These are phyloP conservation scores for Apistogramma diplotaenia DNA, from an alignment of 2,113 vertebrate genomes.

Conservation along the genomic window DNA sequence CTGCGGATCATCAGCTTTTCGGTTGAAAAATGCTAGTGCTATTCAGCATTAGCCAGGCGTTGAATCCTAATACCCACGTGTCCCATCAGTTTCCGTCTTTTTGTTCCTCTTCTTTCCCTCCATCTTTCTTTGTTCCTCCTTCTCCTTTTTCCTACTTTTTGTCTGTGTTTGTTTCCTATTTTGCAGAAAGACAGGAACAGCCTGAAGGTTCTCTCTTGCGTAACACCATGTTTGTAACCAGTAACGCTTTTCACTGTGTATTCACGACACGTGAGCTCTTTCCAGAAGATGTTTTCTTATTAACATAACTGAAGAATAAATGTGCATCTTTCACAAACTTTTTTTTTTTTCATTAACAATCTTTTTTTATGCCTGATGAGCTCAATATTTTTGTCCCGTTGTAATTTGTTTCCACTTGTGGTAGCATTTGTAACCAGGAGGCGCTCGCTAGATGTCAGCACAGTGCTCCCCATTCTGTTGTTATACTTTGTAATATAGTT, in stretches of 20 bases:
- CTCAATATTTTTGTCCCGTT: neutral
- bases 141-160: neutral
- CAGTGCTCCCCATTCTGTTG: neutral
- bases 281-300: neutral
- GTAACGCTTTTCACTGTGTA: neutral
- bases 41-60: neutral
- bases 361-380: neutral
- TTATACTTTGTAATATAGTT: neutral
- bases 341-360: neutral
- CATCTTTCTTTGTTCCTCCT: neutral
- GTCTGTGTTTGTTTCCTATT: conserved; percentile 18
- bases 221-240: conserved; percentile 3
- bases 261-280: neutral
- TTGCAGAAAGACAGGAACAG: conserved; percentile 25
- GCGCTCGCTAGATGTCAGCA: neutral
- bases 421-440: neutral
- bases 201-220: conserved; percentile 42
- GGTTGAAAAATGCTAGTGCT: conserved; percentile 27
- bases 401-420: neutral
- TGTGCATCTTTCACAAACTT: neutral
- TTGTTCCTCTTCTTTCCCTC: neutral
- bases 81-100: conserved; percentile 2
- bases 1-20: neutral
- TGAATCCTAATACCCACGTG: conserved; percentile 34
- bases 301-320: neutral